Evolutionary conservation across 2,113 vertebrate species (phyloP).

Genomic region (Stercorarius parasiticus): DNA sequence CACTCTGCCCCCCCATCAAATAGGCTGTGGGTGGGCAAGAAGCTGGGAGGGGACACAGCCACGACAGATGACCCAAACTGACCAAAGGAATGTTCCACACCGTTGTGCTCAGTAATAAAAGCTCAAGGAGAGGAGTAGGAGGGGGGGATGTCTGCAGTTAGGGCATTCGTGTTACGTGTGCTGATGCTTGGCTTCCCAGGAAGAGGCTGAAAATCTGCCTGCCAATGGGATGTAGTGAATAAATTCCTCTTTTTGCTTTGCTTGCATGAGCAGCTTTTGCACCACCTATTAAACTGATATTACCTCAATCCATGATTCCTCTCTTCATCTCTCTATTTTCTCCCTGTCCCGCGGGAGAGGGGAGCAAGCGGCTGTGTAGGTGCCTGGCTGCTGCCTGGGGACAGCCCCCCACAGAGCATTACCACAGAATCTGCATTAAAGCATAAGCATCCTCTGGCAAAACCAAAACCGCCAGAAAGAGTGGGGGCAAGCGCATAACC

Average conservation of each 20-base stretch:
- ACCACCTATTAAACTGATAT: background rate
- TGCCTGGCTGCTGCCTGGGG: background rate
- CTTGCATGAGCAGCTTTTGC: background rate
- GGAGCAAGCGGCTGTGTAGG: fast-evolving
- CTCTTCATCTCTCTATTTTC: background rate
- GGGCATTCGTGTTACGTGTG: fast-evolving
- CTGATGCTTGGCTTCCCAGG: background rate
- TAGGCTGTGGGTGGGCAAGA: background rate
- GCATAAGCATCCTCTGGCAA: background rate
- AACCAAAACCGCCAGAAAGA: background rate
- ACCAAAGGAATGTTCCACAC: background rate
- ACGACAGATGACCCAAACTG: background rate
- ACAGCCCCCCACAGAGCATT: background rate
- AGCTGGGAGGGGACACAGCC: background rate
- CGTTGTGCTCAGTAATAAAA: background rate
- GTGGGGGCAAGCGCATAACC: background rate
- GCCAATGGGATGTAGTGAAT: background rate
- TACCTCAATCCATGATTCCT: background rate
- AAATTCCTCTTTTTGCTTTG: background rate
- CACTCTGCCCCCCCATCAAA: background rate
- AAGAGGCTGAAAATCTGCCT: background rate
- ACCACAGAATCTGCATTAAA: background rate
- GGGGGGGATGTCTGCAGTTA: background rate
- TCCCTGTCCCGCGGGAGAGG: background rate
- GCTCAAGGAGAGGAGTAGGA: background rate